These are phyloP conservation scores for Arenaria interpres DNA, from an alignment of 2,113 vertebrate species.

Conservation along the genomic window DNA sequence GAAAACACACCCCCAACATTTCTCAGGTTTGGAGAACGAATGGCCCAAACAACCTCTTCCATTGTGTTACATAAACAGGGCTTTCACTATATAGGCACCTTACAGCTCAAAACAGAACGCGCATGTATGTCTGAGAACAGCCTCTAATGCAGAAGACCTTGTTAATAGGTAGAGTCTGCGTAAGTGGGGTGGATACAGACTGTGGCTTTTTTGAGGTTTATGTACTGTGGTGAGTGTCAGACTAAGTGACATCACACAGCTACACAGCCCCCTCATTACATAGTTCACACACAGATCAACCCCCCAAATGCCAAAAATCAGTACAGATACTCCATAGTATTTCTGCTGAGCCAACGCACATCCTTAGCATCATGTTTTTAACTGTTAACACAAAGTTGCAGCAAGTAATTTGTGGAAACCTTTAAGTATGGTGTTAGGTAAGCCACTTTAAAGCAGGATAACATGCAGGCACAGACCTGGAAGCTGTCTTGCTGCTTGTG, in stretches of 20 bases:
- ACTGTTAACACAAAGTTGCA: neutral
- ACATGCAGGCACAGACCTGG: neutral
- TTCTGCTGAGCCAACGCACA: neutral
- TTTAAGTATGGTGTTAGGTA: neutral
- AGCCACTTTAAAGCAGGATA: neutral
- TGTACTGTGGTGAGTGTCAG: neutral
- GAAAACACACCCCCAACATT: neutral
- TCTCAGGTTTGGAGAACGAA: neutral
- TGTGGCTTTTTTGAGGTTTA: neutral
- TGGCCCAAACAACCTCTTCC: neutral
- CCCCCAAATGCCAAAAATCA: neutral
- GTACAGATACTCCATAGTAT: fast-evolving
- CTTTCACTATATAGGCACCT: neutral
- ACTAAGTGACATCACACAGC: neutral
- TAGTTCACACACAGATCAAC: neutral
- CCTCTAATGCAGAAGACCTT: neutral
- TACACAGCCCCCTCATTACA: fast-evolving
- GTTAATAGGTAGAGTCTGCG: neutral
- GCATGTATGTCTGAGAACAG: neutral
- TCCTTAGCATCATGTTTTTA: neutral
- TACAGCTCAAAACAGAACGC: neutral
- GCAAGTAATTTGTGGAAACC: too few relatives aligned
- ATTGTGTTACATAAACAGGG: neutral
- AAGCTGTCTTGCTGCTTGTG: neutral
- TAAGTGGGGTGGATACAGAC: neutral